Evolutionary conservation across 2,797 vertebrate species (phyloP).

Genomic region (Phoebastria nigripes): DNA sequence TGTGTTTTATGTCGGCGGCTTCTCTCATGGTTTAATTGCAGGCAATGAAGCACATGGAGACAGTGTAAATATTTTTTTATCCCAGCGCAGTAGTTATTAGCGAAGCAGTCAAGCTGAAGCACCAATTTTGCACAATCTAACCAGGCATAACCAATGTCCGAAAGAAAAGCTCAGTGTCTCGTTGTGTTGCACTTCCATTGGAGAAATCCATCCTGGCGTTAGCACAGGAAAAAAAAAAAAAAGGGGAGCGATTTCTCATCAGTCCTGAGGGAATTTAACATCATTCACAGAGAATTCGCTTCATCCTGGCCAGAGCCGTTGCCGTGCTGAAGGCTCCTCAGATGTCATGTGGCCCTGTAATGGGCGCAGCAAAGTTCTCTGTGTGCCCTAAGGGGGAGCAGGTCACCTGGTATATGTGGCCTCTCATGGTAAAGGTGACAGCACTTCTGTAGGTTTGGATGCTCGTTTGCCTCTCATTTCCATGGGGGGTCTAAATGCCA

Average conservation of each 20-base stretch:
- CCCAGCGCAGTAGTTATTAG: fast-evolving
- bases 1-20: fast-evolving
- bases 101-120: not conserved
- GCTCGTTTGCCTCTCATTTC: not conserved
- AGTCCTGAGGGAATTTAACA: not conserved
- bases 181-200: fast-evolving
- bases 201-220: not conserved
- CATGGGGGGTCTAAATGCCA: not conserved
- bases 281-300: not conserved
- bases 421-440: not conserved
- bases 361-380: too few relatives aligned
- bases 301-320: fast-evolving
- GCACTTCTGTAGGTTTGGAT: fast-evolving
- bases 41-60: fast-evolving
- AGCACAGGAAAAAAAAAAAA: fast-evolving
- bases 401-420: fast-evolving
- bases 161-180: not conserved
- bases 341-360: fast-evolving
- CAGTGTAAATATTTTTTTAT: fast-evolving
- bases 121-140: not conserved
- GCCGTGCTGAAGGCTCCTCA: fast-evolving
- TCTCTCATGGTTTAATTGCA: fast-evolving
- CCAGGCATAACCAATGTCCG: fast-evolving
- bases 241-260: fast-evolving
- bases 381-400: too few relatives aligned